phyloP scores from a whole-genome alignment of 2,888 invertebrate species.

The Tetranychus piercei region DNA sequence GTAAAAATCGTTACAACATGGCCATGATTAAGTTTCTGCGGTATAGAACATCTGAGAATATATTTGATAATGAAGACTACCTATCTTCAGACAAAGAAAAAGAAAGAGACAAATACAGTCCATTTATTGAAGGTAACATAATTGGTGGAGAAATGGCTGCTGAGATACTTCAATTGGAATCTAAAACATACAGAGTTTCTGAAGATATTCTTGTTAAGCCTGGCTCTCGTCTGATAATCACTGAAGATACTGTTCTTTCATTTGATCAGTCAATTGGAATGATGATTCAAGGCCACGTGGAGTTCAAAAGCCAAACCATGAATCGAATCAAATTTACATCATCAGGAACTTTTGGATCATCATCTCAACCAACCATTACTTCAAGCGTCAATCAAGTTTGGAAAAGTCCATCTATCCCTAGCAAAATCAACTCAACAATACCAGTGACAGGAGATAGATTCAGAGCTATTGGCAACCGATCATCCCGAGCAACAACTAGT shows the following conservation, averaged over 20 bases:
- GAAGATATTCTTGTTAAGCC: slow-evolving; percentile 84
- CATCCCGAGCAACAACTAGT: background rate
- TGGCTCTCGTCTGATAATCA: slow-evolving; percentile 69
- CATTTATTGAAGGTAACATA: slow-evolving; percentile 28
- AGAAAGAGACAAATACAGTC: slow-evolving; percentile 26
- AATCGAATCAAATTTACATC: slow-evolving; percentile 26
- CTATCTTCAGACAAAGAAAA: slow-evolving; percentile 23
- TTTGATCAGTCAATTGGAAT: slow-evolving; percentile 74
- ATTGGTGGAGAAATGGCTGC: slow-evolving; percentile 88
- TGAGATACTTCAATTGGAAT: slow-evolving; percentile 37
- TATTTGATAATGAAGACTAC: slow-evolving; percentile 48
- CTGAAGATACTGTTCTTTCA: slow-evolving; percentile 63
- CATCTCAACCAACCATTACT: background rate
- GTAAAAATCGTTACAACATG: slow-evolving; percentile 80
- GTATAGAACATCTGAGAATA: slow-evolving; percentile 68
- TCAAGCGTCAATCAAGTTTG: background rate
- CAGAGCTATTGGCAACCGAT: background rate
- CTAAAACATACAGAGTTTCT: slow-evolving; percentile 69
- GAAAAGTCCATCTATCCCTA: background rate
- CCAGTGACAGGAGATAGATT: background rate
- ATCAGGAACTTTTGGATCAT: slow-evolving; percentile 1
- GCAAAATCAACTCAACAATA: background rate
- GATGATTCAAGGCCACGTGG: slow-evolving; percentile 81
- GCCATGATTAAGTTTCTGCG: slow-evolving; percentile 81
- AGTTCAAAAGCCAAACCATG: slow-evolving; percentile 34